Conservation (phyloP, 2,797 vertebrate species). For the Tapirus indicus region DNA sequence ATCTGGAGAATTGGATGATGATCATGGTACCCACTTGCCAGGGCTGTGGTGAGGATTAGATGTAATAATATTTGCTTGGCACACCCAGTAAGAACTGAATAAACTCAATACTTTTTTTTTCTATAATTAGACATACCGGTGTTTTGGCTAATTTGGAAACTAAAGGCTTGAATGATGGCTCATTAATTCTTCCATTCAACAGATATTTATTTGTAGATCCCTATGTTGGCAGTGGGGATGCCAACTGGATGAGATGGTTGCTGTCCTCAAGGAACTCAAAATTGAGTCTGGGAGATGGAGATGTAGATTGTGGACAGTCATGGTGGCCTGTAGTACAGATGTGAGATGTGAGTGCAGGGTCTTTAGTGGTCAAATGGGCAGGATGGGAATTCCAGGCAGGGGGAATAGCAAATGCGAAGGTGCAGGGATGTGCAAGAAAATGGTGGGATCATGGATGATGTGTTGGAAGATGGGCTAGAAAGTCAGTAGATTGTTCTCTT, state of each 20-base stretch:
- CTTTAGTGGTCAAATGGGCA: background rate
- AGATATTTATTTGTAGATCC: background rate
- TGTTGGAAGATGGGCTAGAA: background rate
- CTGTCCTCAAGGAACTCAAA: background rate
- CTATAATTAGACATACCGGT: background rate
- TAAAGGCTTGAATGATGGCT: background rate
- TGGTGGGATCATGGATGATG: accelerated
- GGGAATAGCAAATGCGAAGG: background rate
- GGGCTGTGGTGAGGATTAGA: background rate
- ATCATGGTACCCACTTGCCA: background rate
- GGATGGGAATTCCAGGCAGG: background rate
- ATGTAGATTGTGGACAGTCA: background rate
- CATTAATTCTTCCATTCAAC: background rate
- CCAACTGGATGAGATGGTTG: background rate
- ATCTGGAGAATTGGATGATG: background rate
- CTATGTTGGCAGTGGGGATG: background rate
- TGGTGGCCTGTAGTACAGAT: background rate
- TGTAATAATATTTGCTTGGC: background rate
- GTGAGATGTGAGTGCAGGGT: background rate
- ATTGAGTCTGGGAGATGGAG: background rate
- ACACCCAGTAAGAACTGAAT: background rate
- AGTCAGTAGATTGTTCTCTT: background rate
- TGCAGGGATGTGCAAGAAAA: background rate
- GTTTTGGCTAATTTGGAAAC: background rate
- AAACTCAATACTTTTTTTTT: background rate